Evolutionary conservation across 2,113 vertebrate species (phyloP), one percentile per base, ranked within the genome.

Genomic region (Nannobrachium achirus): DNA sequence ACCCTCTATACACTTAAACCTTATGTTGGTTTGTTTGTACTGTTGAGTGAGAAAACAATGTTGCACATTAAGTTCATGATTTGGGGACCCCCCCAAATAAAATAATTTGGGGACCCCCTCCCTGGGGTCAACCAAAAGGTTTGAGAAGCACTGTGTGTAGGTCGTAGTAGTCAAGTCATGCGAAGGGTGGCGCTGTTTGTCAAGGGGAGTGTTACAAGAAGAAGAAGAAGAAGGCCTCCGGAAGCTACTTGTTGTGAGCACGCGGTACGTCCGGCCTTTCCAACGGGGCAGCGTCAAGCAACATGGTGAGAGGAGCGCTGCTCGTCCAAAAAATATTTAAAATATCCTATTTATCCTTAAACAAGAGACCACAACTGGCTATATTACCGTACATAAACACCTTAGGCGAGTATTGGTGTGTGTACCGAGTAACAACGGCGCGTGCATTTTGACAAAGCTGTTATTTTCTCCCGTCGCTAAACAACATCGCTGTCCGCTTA

Each of bases 261-360:
- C 90, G 90, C 85, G 84, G 80, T 63, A 39, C 19, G 82, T 88
- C 83, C 87, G 86, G 85, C 85, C 90, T 91, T 91, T 91, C 86
- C 87, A 48, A 40, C 83, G 45, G 71, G 66, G 83, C 81, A 66
- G 56, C 68, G 82, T 86, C 33, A 61, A 13, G 33, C 56, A 87
- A 86, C 62, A 90, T 91, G 90, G 90, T 91, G 78, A 67, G 83
- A 0, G 2, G 0, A 4, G 2, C 0, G 6, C 3, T 0, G 8
- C 58, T 58, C 41, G 33, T 11, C 3, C 0, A 0, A 0, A 71
- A 74, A 44, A 40, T 0, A 0, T 0, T 0, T 4, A 4, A 10
- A 0, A 76, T 71, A 7, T 10, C 42, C 9, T 40, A 5, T 0
- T 0, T 0, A 0, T 67, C 57, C 48, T 44, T 8, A 10, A 1